phyloP scores from a whole-genome alignment of 2,113 vertebrate species.

The Phalacrocorax pelagicus region DNA sequence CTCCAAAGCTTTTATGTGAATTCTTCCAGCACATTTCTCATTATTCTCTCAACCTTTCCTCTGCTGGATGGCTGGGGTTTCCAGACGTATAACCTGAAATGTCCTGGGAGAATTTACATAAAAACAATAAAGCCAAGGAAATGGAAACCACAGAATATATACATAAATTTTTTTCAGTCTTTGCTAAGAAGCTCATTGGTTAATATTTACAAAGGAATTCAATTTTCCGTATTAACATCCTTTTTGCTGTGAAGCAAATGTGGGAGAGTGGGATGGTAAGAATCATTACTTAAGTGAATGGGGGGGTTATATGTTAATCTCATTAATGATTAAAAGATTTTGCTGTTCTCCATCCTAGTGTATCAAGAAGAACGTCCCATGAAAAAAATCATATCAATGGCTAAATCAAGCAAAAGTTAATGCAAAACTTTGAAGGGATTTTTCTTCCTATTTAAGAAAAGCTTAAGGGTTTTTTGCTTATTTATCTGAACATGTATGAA shows the following conservation, averaged over 20 bases:
- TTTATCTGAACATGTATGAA: not conserved
- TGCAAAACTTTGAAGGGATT: not conserved
- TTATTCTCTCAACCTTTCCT: constrained; percentile 73
- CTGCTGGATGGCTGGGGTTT: constrained; percentile 73
- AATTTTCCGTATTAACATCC: constrained; percentile 66
- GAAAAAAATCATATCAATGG: not conserved
- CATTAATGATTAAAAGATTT: constrained; percentile 58
- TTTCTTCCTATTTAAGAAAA: not conserved
- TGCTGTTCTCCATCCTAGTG: constrained; percentile 6
- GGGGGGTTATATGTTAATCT: constrained; percentile 61
- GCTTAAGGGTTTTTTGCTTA: not conserved
- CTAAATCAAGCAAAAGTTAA: constrained; percentile 3
- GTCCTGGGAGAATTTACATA: constrained; percentile 78
- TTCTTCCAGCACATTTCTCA: constrained; percentile 81
- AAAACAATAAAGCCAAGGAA: constrained; percentile 74
- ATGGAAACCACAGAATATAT: constrained; percentile 72
- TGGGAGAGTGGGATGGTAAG: constrained; percentile 19
- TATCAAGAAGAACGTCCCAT: constrained; percentile 39
- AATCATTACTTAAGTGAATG: constrained; percentile 56
- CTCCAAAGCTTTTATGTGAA: constrained; percentile 79
- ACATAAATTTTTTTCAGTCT: constrained; percentile 38
- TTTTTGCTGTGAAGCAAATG: constrained; percentile 43
- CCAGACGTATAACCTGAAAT: constrained; percentile 78
- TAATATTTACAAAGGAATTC: constrained; percentile 57
- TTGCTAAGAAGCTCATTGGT: constrained; percentile 35